These are phyloP conservation scores for Monochamus alternatus DNA, from an alignment of 2,888 invertebrate species.

Conservation along the genomic window DNA sequence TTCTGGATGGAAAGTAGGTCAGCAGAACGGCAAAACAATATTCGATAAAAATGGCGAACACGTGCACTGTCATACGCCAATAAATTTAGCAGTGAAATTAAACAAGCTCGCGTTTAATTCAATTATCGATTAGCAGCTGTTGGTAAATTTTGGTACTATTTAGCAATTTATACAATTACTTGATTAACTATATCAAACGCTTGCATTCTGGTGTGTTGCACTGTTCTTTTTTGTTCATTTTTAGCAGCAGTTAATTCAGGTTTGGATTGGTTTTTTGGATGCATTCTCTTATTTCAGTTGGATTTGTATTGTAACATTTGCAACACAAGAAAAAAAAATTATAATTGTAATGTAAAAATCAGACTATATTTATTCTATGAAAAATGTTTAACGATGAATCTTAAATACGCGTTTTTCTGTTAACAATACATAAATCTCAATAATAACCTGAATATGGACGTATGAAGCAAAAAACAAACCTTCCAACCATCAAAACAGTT, in stretches of 20 bases:
- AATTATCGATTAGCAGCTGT: slow-evolving; percentile 19
- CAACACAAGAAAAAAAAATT: no score
- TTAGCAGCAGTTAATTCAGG: not conserved
- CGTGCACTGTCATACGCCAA: slow-evolving; percentile 15
- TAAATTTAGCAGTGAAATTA: slow-evolving; percentile 28
- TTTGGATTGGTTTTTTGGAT: no score
- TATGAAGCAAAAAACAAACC: no score
- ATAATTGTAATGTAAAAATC: no score
- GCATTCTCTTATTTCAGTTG: no score
- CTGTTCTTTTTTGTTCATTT: slow-evolving; percentile 1
- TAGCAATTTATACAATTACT: slow-evolving; percentile 25
- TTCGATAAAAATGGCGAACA: slow-evolving; percentile 16
- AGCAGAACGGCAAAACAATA: slow-evolving; percentile 11
- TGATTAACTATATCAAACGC: not conserved
- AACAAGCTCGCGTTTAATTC: slow-evolving; percentile 12
- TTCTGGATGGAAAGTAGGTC: slow-evolving; percentile 20
- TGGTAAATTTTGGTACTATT: slow-evolving; percentile 21
- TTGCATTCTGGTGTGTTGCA: not conserved
- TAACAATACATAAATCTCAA: no score
- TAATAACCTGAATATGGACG: no score
- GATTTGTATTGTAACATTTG: no score
- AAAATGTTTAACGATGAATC: no score
- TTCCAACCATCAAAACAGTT: no score
- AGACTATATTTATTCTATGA: no score
- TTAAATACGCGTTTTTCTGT: no score